These are phyloP conservation scores for Gila robusta DNA, from an alignment of 2,797 vertebrate genomes.

Conservation along the genomic window DNA sequence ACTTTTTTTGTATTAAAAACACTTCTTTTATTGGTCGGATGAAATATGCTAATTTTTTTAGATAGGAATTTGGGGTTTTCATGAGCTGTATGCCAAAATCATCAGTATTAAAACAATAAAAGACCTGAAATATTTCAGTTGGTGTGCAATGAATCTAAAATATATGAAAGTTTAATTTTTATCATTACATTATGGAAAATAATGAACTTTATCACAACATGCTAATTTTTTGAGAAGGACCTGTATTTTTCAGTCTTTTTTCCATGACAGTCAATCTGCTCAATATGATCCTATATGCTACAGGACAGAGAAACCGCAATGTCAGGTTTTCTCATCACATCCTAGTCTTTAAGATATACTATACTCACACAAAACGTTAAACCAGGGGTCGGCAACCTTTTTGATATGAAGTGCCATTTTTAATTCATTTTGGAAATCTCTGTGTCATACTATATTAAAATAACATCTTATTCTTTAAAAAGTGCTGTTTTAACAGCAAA, in stretches of 20 bases:
- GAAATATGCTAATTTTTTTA: no score
- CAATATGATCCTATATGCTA: neutral
- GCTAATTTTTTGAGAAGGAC: no score
- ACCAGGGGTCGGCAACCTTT: neutral
- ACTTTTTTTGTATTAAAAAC: no score
- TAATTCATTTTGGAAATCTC: constrained; percentile 4
- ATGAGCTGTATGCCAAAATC: no score
- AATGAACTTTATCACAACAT: no score
- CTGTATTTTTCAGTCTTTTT: neutral
- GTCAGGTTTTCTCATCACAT: constrained; percentile 35
- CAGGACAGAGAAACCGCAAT: constrained; percentile 9
- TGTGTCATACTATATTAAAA: neutral
- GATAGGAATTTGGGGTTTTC: no score
- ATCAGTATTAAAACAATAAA: no score
- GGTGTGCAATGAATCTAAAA: no score
- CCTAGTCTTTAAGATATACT: neutral
- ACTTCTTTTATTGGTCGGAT: no score
- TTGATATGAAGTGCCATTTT: constrained; percentile 27
- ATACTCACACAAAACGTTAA: neutral
- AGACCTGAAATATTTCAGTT: no score
- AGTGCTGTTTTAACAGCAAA: constrained; percentile 8
- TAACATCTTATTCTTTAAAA: neutral
- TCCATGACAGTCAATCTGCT: neutral
- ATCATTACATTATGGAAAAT: no score
- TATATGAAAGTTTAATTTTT: no score